Evolutionary conservation across 2,888 invertebrate genomes (phyloP).

Genomic region (Aphrophora alni): DNA sequence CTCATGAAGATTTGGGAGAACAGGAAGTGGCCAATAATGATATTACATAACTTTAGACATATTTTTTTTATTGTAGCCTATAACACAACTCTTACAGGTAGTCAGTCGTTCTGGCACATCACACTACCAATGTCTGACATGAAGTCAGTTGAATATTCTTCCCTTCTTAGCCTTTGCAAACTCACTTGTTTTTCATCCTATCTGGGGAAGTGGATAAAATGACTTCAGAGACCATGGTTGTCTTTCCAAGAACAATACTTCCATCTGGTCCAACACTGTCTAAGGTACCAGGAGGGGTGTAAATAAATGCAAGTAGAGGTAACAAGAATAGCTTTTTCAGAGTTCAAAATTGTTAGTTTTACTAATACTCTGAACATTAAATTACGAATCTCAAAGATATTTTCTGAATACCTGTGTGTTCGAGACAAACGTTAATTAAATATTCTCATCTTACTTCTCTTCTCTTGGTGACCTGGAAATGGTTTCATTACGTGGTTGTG

Average conservation of each 20-base stretch:
- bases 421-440: conserved; percentile 53
- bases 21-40: no score
- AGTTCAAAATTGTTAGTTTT: conserved; percentile 42
- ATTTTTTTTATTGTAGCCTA: no score
- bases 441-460: conserved; percentile 45
- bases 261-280: conserved; percentile 26
- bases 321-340: conserved; percentile 44
- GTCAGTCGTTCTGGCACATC: not conserved
- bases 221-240: not conserved
- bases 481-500: conserved; percentile 36
- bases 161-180: conserved; percentile 14
- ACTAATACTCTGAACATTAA: conserved; percentile 46
- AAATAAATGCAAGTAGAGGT: conserved; percentile 23
- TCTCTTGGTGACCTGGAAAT: conserved; percentile 42
- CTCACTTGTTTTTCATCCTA: conserved; percentile 11
- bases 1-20: no score
- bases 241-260: conserved; percentile 27
- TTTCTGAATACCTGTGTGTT: conserved; percentile 51
- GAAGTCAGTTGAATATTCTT: conserved; percentile 11
- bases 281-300: conserved; percentile 31
- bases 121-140: conserved; percentile 14
- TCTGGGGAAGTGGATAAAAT: conserved; percentile 10
- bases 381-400: conserved; percentile 45
- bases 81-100: no score
- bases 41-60: no score